phyloP scores from a whole-genome alignment of 2,888 invertebrate genomes.

The Capitulum mitella region DNA sequence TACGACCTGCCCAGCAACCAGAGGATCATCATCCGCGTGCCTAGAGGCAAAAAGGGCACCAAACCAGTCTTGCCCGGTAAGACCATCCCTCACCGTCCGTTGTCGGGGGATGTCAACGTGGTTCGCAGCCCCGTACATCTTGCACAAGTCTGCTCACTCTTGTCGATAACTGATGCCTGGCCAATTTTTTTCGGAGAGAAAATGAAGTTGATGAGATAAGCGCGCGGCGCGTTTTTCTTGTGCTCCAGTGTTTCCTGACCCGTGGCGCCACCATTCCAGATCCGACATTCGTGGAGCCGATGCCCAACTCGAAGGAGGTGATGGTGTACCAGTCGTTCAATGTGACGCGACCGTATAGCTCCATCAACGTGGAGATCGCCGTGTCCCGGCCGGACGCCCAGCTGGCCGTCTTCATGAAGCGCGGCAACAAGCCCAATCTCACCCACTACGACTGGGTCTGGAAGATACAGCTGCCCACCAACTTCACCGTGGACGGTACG shows the following conservation, averaged over 20 bases:
- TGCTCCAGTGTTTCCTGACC: too few relatives aligned
- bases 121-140: too few relatives aligned
- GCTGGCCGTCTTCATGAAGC: conserved; percentile 21
- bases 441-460: conserved; percentile 15
- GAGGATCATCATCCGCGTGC: conserved; percentile 20
- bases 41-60: conserved; percentile 21
- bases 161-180: too few relatives aligned
- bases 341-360: conserved; percentile 25
- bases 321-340: conserved; percentile 28
- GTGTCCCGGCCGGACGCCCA: conserved; percentile 20
- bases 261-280: too few relatives aligned
- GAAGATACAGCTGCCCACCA: neutral
- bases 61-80: conserved; percentile 3
- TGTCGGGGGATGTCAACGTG: too few relatives aligned
- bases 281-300: neutral
- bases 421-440: neutral
- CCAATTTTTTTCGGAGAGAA: too few relatives aligned
- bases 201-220: too few relatives aligned
- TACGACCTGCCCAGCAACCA: conserved; percentile 19
- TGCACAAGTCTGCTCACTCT: too few relatives aligned
- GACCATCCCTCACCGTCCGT: neutral
- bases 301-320: neutral
- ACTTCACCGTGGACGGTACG: conserved; percentile 1
- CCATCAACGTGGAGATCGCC: conserved; percentile 29
- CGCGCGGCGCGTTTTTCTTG: too few relatives aligned